phyloP scores from a whole-genome alignment of 2,797 vertebrate species.

The Lerista edwardsae region DNA sequence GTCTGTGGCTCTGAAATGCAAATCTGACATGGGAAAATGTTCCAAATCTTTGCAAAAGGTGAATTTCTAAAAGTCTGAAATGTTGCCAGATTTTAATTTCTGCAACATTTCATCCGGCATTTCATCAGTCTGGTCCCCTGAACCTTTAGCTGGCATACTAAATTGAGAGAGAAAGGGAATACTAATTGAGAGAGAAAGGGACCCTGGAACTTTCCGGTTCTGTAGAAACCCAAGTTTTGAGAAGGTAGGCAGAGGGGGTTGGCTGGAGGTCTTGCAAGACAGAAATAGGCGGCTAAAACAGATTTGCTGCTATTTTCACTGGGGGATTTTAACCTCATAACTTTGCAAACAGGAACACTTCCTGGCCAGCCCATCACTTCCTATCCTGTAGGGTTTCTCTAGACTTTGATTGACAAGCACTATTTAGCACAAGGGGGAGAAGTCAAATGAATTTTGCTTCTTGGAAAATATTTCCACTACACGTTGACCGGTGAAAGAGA shows the following conservation, averaged over 20 bases:
- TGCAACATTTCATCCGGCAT: background rate
- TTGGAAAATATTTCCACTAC: background rate
- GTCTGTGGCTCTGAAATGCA: background rate
- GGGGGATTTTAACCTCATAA: background rate
- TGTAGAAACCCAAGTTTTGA: background rate
- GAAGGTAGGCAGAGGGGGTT: background rate
- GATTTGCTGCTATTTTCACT: background rate
- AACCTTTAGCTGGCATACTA: background rate
- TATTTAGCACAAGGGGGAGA: background rate
- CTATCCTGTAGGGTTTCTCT: background rate
- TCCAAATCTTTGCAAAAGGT: background rate
- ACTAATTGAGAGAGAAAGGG: background rate
- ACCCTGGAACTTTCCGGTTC: background rate
- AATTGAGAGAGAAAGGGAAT: background rate
- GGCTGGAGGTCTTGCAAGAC: background rate
- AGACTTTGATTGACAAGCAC: background rate
- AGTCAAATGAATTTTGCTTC: background rate
- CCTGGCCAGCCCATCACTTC: background rate
- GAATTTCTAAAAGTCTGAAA: constrained; percentile 30
- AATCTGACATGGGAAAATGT: background rate
- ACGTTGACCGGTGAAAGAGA: background rate
- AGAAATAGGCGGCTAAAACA: background rate
- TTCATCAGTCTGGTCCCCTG: background rate
- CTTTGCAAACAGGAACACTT: background rate
- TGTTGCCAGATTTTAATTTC: background rate